Conservation (phyloP, 2,113 vertebrate species). For the Protobothrops mucrosquamatus region DNA sequence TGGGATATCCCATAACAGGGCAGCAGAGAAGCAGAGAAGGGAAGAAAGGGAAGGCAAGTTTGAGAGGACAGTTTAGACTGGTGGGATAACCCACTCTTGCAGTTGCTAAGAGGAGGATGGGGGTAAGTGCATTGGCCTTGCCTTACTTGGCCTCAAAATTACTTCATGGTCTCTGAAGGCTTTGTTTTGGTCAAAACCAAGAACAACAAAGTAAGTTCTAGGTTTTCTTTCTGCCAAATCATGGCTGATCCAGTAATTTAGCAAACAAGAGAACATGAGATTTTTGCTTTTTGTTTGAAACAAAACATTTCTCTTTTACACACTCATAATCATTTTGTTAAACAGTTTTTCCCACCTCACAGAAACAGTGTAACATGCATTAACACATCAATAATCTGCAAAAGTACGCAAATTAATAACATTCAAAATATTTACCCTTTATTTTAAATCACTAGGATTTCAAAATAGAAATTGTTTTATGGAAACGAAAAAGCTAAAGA, state of each 20-base stretch:
- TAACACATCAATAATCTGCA: background rate
- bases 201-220: background rate
- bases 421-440: background rate
- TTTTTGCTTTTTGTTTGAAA: background rate
- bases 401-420: background rate
- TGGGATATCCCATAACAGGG: background rate
- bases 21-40: background rate
- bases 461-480: background rate
- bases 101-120: background rate
- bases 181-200: background rate
- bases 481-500: background rate
- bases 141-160: background rate
- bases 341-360: background rate
- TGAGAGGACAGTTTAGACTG: background rate
- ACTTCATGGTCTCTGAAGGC: background rate
- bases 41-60: background rate
- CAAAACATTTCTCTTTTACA: background rate
- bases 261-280: background rate
- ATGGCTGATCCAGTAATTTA: background rate
- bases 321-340: background rate
- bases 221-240: background rate
- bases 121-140: background rate
- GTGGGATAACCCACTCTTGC: background rate
- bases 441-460: background rate
- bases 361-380: background rate